phyloP scores from a whole-genome alignment of 1,140 invertebrate species.

The Periplaneta americana region DNA sequence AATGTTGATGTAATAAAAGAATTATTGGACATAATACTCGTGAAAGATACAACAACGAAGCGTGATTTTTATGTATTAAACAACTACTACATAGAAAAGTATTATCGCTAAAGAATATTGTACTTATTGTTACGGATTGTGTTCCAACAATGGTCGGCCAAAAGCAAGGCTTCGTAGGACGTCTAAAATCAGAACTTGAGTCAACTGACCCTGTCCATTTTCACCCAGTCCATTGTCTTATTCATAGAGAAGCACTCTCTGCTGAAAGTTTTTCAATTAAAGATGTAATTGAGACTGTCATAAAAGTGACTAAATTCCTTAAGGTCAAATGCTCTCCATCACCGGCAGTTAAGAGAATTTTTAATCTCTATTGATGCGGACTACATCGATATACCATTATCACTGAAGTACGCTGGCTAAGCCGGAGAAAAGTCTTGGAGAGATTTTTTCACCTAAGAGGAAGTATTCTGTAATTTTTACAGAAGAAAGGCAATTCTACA shows the following conservation, averaged over 20 bases:
- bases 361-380: neutral
- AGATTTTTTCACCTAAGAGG: neutral
- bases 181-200: neutral
- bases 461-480: neutral
- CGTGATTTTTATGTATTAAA: neutral
- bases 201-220: neutral
- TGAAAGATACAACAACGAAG: neutral
- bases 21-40: neutral
- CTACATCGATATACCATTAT: neutral
- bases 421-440: neutral
- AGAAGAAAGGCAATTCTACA: neutral
- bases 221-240: neutral
- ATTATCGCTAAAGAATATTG: neutral
- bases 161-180: neutral
- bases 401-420: neutral
- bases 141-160: neutral
- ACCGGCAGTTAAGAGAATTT: neutral
- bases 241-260: neutral
- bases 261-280: neutral
- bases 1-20: neutral
- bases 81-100: neutral
- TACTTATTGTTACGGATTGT: neutral
- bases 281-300: neutral
- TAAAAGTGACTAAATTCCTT: neutral
- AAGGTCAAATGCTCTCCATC: neutral